These are phyloP conservation scores for Melanotaenia parkinsoni DNA, from an alignment of 2,797 vertebrate genomes.

Conservation along the genomic window DNA sequence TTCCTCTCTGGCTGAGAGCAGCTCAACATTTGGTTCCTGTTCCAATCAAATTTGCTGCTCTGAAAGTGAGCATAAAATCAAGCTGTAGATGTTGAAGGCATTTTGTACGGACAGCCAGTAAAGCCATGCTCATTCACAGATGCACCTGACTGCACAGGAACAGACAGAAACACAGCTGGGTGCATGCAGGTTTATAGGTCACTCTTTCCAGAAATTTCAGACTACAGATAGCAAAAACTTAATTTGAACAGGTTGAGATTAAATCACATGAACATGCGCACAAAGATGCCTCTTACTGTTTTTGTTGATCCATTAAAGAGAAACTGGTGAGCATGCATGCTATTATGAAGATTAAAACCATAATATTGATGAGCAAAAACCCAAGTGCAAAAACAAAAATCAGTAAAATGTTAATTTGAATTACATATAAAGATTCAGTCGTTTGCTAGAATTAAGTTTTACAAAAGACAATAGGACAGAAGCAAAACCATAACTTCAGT, in stretches of 20 bases:
- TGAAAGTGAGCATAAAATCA: conserved; percentile 27
- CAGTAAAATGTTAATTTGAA: too few species aligned
- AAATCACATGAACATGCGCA: neutral
- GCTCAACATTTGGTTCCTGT: conserved; percentile 46
- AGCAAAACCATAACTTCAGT: too few species aligned
- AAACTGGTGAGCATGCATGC: too few species aligned
- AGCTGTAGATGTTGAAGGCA: neutral
- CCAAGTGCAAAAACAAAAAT: too few species aligned
- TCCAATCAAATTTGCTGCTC: conserved; percentile 20
- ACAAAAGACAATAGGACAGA: too few species aligned
- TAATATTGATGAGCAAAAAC: too few species aligned
- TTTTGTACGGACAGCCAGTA: neutral
- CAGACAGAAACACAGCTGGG: neutral
- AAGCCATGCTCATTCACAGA: too few species aligned
- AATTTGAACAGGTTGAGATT: neutral
- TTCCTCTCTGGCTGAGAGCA: conserved; percentile 52
- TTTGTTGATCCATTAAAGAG: too few species aligned
- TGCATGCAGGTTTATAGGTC: conserved; percentile 6
- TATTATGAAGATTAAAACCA: too few species aligned
- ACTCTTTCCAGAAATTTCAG: neutral
- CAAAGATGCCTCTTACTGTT: neutral
- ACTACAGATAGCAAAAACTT: too few species aligned
- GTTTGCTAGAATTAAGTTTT: too few species aligned
- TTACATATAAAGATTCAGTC: too few species aligned
- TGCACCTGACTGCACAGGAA: neutral